Conservation (phyloP, 2,113 vertebrate genomes). For the Pampusana beccarii region DNA sequence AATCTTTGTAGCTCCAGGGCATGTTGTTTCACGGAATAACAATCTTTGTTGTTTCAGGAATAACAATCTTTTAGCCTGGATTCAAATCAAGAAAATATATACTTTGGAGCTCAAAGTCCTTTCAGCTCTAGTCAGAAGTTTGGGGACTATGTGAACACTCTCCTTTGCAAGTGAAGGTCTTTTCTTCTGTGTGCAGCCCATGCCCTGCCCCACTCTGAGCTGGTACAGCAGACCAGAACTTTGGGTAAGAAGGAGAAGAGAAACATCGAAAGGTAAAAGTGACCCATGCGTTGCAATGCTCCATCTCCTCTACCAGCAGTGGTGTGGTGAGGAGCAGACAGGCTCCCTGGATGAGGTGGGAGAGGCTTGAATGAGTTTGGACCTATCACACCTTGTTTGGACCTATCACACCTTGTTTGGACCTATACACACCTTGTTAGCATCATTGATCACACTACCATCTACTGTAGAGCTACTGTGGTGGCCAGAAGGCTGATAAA, state of each 20-base stretch:
- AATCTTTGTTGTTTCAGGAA: conserved; percentile 3
- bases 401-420: no score
- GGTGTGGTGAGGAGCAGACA: not conserved
- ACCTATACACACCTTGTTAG: not conserved
- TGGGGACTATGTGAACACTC: not conserved
- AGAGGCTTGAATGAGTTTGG: not conserved
- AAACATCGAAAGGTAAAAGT: not conserved
- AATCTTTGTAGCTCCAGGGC: not conserved
- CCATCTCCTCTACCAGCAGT: not conserved
- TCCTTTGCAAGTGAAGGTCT: not conserved
- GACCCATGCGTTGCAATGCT: fast-evolving
- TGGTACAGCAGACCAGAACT: not conserved
- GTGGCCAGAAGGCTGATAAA: not conserved
- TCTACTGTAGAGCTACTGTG: not conserved
- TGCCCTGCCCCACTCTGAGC: not conserved
- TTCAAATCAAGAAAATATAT: conserved; percentile 11
- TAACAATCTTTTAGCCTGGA: not conserved
- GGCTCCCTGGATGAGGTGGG: not conserved
- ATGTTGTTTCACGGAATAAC: not conserved
- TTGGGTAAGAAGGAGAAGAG: not conserved
- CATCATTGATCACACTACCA: not conserved
- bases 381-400: not conserved
- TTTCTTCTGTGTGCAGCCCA: not conserved
- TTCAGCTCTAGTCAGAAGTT: not conserved
- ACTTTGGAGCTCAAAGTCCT: not conserved